Evolutionary conservation across 1,140 invertebrate species (phyloP), one percentile per base, ranked within the genome.

Genomic region (Apis laboriosa): DNA sequence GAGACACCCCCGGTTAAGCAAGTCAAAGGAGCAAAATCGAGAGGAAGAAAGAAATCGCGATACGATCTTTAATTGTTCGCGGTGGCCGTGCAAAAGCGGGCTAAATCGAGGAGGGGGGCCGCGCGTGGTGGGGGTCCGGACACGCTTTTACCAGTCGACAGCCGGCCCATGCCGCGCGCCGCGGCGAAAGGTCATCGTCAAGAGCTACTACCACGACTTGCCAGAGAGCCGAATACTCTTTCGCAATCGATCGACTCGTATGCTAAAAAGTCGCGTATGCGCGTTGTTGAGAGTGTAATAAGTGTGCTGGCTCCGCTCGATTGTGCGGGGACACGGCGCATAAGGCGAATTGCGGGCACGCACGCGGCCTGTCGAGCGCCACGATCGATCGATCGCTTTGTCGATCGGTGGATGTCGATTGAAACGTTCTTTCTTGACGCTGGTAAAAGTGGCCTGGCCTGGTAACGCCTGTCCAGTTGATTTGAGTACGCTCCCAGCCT

Each of bases 31-130:
- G 55, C 15, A 17, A 21, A 61, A 21, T 21, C n/a, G 17, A 51
- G 49, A 43, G 24, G 15, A 61, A 34, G 74, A 77, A 58, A 79
- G 61, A 82, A 63, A 55, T 43, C 64, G 64, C 82, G 89, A 91
- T 90, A 91, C 81, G 70, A 91, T 90, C 89, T 90, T 66, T 89
- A 90, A 90, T 90, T 90, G 90, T 91, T 90, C 82, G 74, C 71
- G 80, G 34, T 63, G 78, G 71, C 71, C 34, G 53, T 24, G 56
- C 56, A 64, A 88, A 89, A 90, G 74, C 19, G 17, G 66, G 66
- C 67, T 80, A 78, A 89, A 88, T 67, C 72, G 34, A 13, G 56
- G 56, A n/a, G 55, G 77, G 2, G 28, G 2, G 28, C 51, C 51
- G 0, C 75, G 71, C 70, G 34, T 61, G 60, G 49, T 56, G 79